Base-by-base conservation (phyloP, 2,113 vertebrate species). In the Rhizomys pruinosus region DNA sequence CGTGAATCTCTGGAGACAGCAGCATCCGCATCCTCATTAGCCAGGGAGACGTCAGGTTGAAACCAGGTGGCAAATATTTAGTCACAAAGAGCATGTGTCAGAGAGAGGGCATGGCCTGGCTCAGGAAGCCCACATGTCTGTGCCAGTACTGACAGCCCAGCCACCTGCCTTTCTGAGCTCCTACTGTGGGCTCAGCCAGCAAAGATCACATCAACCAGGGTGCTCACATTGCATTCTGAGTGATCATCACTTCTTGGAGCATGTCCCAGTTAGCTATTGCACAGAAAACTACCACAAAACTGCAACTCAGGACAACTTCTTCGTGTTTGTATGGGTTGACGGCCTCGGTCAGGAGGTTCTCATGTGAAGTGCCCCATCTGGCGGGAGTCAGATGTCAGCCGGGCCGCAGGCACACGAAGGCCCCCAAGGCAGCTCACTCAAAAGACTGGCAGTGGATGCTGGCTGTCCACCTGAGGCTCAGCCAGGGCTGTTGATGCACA, bases 51-150 rank as follows among this genome's bases (percentile, higher is more conserved):
- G 44, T 76, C 61, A 92, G 87, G 89, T 92, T 96, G 96, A 94
- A 96, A 88, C 68, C 89, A 94, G 86, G 92, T 89, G 96, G 97
- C 76, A 84, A 84, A 64, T 89, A 92, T 72, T 91, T 94, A 69
- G 92, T 78, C 68, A 37, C 87, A 80, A 37, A 92, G 77, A 84
- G 29, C 57, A 80, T 78, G 64, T 4, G 23, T 64, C 71, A 57
- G 61, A 72, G 69, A 64, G 39, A 66, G 69, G 78, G 61, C 15
- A 42, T 1, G 0, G 80, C 78, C n/a, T 57, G 39, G 16, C 86
- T 57, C 37, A 57, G 59, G 68, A 37, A 47, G 15, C 42, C 68
- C 59, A 47, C 19, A 2, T 34, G 29, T 76, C 74, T 86, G 86
- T 77, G 78, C 32, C 47, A 68, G 23, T 16, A 42, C n/a, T 23